Evolutionary conservation across 2,113 vertebrate species (phyloP).

Genomic region (Drymodes brunneopygia): DNA sequence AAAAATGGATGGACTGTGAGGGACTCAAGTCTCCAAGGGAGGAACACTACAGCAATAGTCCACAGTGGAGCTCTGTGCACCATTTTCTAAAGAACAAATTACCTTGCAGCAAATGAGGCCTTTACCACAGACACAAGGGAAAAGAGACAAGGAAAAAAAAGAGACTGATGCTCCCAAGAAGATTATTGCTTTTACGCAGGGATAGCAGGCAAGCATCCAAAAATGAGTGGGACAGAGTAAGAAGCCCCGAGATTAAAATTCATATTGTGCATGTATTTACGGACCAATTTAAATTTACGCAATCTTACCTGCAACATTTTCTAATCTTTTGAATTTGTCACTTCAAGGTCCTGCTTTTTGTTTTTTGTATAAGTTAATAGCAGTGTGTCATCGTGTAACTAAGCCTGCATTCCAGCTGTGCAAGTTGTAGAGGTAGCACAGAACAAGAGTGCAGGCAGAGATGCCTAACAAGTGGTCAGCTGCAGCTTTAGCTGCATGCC

Average conservation of each 20-base stretch:
- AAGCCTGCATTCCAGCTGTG: background rate
- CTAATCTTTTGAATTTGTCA: background rate
- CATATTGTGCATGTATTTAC: accelerated
- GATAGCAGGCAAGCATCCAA: background rate
- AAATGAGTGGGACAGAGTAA: background rate
- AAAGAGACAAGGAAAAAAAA: background rate
- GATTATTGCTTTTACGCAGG: background rate
- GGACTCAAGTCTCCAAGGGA: background rate
- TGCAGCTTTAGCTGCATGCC: background rate
- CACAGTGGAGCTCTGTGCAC: background rate
- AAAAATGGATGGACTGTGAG: background rate
- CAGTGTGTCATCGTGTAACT: background rate
- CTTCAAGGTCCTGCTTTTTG: background rate
- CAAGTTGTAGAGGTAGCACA: background rate
- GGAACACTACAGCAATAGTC: background rate
- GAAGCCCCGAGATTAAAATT: background rate
- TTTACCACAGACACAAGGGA: background rate
- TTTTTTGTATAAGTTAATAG: background rate
- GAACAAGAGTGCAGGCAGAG: background rate
- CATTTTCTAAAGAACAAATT: background rate
- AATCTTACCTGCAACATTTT: background rate
- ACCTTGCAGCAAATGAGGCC: background rate
- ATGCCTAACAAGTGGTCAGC: background rate
- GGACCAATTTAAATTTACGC: background rate
- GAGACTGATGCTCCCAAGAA: accelerated